Base-by-base conservation (phyloP, 2,113 vertebrate genomes). In the Melanerpes formicivorus region DNA sequence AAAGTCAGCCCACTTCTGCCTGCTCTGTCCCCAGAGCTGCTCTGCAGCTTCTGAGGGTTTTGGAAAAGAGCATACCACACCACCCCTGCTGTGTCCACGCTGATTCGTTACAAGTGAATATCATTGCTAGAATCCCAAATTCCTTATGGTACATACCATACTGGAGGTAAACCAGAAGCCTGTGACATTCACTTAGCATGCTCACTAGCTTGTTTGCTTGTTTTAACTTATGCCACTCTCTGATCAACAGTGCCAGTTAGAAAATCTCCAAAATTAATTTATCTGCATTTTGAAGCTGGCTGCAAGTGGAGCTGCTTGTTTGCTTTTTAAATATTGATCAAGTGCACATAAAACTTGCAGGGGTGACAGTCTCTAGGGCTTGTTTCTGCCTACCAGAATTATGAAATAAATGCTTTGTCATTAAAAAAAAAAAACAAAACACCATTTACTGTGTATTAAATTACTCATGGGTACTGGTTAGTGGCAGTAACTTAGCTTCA, bases 341-440 rank as follows among this genome's bases (percentile, higher is more conserved):
- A 48, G 18, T 42, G 90, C 75, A 74, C 30, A 44, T 80, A 66
- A 93, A 92, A 90, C 42, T 82, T 86, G 42, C 52, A 90, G 69
- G 70, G 63, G 58, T 0, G 0, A 11, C 4, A 21, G 12, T 90
- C 40, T 84, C 56, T 70, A 66, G 76, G 40, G 56, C 60, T 95
- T 95, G 77, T 86, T 93, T 72, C 48, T 90, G 80, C 86, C 50
- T 91, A 72, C 72, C 56, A 79, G 69, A 67, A 62, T 87, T 67
- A 72, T 87, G 84, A 96, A 93, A 90, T 56, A 86, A 91, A 70
- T 82, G 70, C 62, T 93, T 90, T 90, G 62, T 91, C 69, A 29
- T 79, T 27, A 29, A 56, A 83, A 55, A 76, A 66, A 44, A 42
- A 42, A 15, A n/a, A n/a, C n/a, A 44, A 44, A 44, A 67, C 67